Base-by-base conservation (phyloP, 2,888 invertebrate species). In the Drymonia ruficornis region DNA sequence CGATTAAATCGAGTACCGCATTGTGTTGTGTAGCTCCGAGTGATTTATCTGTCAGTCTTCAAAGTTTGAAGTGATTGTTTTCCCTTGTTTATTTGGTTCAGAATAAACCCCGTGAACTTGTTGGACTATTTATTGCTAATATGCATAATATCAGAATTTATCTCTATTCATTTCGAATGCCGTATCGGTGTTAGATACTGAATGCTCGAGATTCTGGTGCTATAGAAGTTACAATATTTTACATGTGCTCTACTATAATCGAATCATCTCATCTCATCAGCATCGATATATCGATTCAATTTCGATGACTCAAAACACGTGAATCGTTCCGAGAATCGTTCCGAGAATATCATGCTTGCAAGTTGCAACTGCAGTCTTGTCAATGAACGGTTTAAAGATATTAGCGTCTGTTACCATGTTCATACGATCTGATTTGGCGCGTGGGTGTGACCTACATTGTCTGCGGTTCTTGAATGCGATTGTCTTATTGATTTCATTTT, bases 401-500 rank as follows among this genome's bases (percentile, higher is more conserved):
- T 83, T 83, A 81, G 75, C 80, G 72, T 76, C 66, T 63, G 72
- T 83, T 81, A 82, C 68, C 78, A 66, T 71, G 55, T 61, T 46
- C 52, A 65, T 64, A 59, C 18, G 53, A 46, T 53, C 46, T 28
- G 45, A 46, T 59, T 34, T 56, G 63, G 49, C 56, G 69, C 65
- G 83, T 86, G 64, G 83, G 85, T 65, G 79, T 81, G 70, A 80
- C 81, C 80, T 69, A 70, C 77, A 84, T 82, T 54, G 61, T 53
- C 11, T 59, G 60, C 11, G 9, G 53, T 55, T 54, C 61, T 66
- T 36, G 50, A 60, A 61, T 58, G 38, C 58, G 59, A 61, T 67
- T 55, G 67, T 52, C 46, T 65, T 56, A 54, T 53, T 62, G 59
- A 63, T 63, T 49, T 67, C 49, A 51, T 55, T 64, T 55, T 43